phyloP scores from a whole-genome alignment of 37 sponge, comb jelly and placozoan genomes.

The Geodia barretti region DNA sequence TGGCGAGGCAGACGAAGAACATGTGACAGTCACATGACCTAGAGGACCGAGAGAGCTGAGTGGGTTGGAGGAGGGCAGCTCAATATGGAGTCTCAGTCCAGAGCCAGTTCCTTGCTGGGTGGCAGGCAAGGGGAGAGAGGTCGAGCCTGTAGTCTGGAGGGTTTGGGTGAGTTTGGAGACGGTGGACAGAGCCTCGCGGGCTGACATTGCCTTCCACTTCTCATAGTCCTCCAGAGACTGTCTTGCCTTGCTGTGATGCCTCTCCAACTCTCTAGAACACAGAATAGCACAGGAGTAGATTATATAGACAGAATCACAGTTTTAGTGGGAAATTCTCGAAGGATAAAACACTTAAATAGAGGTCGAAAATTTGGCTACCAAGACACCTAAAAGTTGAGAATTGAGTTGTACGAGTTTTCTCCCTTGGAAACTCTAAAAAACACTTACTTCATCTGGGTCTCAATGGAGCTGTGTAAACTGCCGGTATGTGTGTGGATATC shows the following conservation, averaged over 20 bases:
- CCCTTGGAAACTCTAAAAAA: too few relatives aligned
- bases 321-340: too few relatives aligned
- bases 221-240: background rate
- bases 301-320: too few relatives aligned
- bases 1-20: background rate
- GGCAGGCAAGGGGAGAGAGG: background rate
- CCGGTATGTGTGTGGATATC: slow-evolving; percentile 17
- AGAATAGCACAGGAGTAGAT: too few relatives aligned
- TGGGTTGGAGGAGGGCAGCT: background rate
- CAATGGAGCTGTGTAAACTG: background rate
- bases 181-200: background rate
- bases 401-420: too few relatives aligned
- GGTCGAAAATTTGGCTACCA: too few relatives aligned
- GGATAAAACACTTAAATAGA: too few relatives aligned
- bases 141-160: background rate
- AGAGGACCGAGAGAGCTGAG: background rate
- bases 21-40: slow-evolving; percentile 4
- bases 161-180: background rate
- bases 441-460: slow-evolving; percentile 12
- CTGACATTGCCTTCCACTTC: background rate
- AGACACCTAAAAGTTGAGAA: too few relatives aligned
- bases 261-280: background rate
- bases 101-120: background rate
- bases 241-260: background rate
- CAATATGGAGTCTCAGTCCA: background rate